These are phyloP conservation scores for Morelia viridis DNA, from an alignment of 2,797 vertebrate genomes.

Conservation along the genomic window DNA sequence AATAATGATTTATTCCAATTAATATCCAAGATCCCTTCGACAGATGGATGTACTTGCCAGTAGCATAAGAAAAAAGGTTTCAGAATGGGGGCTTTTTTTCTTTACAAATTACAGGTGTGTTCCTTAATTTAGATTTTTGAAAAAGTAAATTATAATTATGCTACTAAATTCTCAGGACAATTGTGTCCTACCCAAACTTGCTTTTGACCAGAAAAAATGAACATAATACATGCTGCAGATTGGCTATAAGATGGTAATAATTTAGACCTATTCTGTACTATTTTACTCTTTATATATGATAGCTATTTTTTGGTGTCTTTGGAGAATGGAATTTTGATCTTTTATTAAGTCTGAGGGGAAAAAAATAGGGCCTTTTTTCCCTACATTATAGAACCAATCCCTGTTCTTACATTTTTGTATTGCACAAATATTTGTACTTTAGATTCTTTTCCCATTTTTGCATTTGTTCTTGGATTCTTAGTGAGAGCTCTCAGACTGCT, in stretches of 20 bases:
- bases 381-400: slow-evolving; percentile 7
- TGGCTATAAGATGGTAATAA: not conserved
- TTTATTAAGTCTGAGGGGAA: not conserved
- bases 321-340: slow-evolving; percentile 15
- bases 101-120: not conserved
- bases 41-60: not conserved
- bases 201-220: not conserved
- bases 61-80: not conserved
- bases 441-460: not conserved
- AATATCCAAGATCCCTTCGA: not conserved
- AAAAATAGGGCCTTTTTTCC: not conserved
- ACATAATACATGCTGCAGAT: not conserved
- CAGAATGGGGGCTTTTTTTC: not conserved
- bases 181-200: not conserved
- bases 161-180: not conserved
- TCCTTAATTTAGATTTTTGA: not conserved
- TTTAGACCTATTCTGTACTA: not conserved
- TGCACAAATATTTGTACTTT: slow-evolving; percentile 4
- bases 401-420: not conserved
- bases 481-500: not conserved
- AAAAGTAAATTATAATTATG: not conserved
- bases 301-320: slow-evolving; percentile 10
- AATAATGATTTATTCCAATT: not conserved
- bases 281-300: not conserved
- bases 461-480: accelerated